Evolutionary conservation across 2,797 vertebrate genomes (phyloP).

Genomic region (Cossypha caffra): DNA sequence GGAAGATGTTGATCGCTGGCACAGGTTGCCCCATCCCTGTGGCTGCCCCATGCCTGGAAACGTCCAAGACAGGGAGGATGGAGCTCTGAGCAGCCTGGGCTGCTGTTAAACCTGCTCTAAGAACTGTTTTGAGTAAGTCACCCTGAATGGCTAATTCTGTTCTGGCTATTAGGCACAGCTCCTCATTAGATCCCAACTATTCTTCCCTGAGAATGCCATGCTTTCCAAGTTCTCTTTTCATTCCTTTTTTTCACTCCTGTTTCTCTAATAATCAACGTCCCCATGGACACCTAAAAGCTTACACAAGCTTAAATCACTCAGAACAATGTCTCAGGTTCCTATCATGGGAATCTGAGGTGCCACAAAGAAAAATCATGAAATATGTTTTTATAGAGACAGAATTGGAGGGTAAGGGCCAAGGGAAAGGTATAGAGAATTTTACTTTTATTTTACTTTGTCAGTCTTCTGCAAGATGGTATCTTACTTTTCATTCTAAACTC

Average conservation of each 20-base stretch:
- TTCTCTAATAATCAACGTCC: background rate
- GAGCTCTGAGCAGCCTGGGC: background rate
- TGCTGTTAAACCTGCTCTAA: constrained; percentile 20
- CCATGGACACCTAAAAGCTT: background rate
- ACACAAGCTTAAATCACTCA: background rate
- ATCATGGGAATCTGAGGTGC: background rate
- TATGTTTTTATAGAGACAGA: background rate
- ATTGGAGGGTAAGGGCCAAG: background rate
- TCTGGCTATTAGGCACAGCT: background rate
- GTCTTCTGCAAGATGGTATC: background rate
- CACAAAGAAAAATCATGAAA: background rate
- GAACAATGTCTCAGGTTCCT: background rate
- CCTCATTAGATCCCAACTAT: background rate
- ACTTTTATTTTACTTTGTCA: background rate
- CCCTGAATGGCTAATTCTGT: background rate
- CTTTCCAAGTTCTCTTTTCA: constrained; percentile 11
- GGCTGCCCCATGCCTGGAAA: background rate
- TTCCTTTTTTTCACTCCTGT: background rate
- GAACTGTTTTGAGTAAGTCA: constrained; percentile 1
- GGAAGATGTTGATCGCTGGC: background rate
- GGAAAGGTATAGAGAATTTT: background rate
- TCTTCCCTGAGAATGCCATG: background rate
- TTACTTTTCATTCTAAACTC: background rate
- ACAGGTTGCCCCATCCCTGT: background rate
- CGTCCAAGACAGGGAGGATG: background rate